A percentile compares a stretch with the other conserved stretches of the same genome.
Conservation (phyloP, 2,797 vertebrate species). For the Chaenodraco wilsoni region DNA sequence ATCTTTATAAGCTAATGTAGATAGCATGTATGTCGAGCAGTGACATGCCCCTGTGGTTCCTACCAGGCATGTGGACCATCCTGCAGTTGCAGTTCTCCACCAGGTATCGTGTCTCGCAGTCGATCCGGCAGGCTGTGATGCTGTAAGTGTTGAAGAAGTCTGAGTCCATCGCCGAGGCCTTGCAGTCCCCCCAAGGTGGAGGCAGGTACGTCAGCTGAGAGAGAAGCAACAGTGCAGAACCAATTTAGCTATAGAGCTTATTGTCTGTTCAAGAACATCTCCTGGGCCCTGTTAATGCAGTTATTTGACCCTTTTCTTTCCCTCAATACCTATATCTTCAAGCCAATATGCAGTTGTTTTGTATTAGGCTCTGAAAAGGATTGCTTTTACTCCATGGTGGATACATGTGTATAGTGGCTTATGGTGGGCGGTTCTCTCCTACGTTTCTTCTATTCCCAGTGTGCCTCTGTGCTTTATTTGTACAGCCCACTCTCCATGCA, state of each 20-base stretch:
- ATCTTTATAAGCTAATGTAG: not conserved
- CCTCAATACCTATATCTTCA: constrained; percentile 24
- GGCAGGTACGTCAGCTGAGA: constrained; percentile 94
- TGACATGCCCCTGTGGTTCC: constrained; percentile 27
- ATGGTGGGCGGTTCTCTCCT: constrained; percentile 59
- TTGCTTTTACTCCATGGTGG: constrained; percentile 17
- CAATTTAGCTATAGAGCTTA: constrained; percentile 19
- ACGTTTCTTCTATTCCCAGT: constrained; percentile 48
- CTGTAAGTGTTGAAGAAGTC: constrained; percentile 97
- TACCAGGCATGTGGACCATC: constrained; percentile 99
- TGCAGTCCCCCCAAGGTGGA: constrained; percentile 97
- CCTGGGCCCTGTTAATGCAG: constrained; percentile 10
- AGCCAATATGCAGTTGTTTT: constrained; percentile 35
- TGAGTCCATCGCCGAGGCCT: constrained; percentile 89
- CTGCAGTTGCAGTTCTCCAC: constrained; percentile 99
- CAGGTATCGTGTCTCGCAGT: constrained; percentile 98
- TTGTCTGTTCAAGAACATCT: constrained; percentile 12
- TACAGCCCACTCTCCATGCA: constrained; percentile 56
- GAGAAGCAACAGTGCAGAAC: constrained; percentile 15
- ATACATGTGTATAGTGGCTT: constrained; percentile 36
- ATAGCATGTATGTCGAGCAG: constrained; percentile 4
- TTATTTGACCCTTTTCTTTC: constrained; percentile 35
- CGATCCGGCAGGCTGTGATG: constrained; percentile 96
- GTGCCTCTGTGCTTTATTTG: constrained; percentile 45
- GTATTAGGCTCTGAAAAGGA: constrained; percentile 31